Evolutionary conservation across 2,888 invertebrate genomes (phyloP), one percentile per base, ranked within the genome.

Genomic region (Eucera pruinosa): DNA sequence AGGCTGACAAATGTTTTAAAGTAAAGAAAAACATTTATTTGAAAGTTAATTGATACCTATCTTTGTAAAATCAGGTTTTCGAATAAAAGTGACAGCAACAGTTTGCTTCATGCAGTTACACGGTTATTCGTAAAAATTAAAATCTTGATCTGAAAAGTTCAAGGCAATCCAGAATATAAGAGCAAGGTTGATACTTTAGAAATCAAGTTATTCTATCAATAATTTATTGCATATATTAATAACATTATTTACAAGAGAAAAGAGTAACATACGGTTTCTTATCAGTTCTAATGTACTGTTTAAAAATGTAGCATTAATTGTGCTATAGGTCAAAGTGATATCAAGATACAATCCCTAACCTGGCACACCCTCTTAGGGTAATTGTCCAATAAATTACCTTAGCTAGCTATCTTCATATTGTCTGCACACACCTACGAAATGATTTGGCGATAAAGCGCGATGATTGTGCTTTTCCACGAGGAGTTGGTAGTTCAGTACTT

Each of bases 301-400:
- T 9, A 2, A 15, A 7, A 3, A 2, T 23, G 23, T 2, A n/a
- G 60, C 48, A 67, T 71, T 73, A 81, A 78, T 79, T 66, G 64
- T 36, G 9, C 15, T 33, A 45, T 54, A 55, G 66, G 62, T 75
- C 75, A 75, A 36, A 60, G 52, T 36, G 45, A 78, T 69, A 13
- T 30, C 45, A 61, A 62, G 27, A 11, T 39, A 54, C 47, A 36
- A 58, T 48, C 20, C 61, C 25, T 30, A 7, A 11, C 39, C 23
- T 13, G 81, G 39, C 69, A 72, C 80, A 58, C 78, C 82, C 73
- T 78, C 18, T 45, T 23, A 18, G 50, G 54, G 67, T 80, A 80
- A 82, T 82, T 82, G 65, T 41, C 50, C 72, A 75, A 83, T 83
- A 75, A 73, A 78, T 71, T 76, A 47, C 71, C 69, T 62, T 60